A percentile compares a stretch with the other conserved stretches of the same genome.
Evolutionary conservation across 2,888 invertebrate species (phyloP).

Genomic region (Drosophila limbata): DNA sequence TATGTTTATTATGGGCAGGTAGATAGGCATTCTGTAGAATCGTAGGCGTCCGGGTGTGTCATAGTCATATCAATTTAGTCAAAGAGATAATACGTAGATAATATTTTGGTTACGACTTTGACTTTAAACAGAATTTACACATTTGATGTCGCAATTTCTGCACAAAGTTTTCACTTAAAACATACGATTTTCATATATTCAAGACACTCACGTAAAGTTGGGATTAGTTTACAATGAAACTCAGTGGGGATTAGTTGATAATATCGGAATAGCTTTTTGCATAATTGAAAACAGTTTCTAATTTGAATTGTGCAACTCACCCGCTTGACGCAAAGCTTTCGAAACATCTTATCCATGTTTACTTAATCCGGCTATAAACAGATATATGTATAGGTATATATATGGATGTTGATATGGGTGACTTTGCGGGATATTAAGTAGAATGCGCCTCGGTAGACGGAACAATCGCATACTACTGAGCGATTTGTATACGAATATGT

Average conservation of each 20-base stretch:
- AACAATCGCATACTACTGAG: constrained; percentile 67
- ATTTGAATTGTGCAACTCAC: constrained; percentile 61
- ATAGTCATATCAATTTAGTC: constrained; percentile 38
- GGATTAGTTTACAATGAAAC: neutral
- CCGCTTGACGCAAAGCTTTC: constrained; percentile 57
- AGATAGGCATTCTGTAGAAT: constrained; percentile 5
- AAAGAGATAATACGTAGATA: constrained; percentile 50
- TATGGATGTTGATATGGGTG: neutral
- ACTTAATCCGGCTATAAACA: constrained; percentile 10
- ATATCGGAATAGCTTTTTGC: neutral
- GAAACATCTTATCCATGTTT: constrained; percentile 55
- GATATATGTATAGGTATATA: constrained; percentile 1
- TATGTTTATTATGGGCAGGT: constrained; percentile 13
- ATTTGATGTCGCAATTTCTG: constrained; percentile 18
- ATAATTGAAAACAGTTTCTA: neutral
- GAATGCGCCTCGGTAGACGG: constrained; percentile 54
- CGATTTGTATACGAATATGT: constrained; percentile 51
- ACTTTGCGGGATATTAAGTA: constrained; percentile 16
- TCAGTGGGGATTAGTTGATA: neutral
- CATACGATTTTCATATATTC: neutral
- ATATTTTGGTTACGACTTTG: constrained; percentile 11
- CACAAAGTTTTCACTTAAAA: neutral
- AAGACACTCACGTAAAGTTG: neutral
- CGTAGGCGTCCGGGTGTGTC: constrained; percentile 34
- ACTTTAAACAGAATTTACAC: constrained; percentile 18